These are phyloP conservation scores for Meiosimyza decipiens DNA, from an alignment of 2,888 invertebrate species.

Conservation along the genomic window DNA sequence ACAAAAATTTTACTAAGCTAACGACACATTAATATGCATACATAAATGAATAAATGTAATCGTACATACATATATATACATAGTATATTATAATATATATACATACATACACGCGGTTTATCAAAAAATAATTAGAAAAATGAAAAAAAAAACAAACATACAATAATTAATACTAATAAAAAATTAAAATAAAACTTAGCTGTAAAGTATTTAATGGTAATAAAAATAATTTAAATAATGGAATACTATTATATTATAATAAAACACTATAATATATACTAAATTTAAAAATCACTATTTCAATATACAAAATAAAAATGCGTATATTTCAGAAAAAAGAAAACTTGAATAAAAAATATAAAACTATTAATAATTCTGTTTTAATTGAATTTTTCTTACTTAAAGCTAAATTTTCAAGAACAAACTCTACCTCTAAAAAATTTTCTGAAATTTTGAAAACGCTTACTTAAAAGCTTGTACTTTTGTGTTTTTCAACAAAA, in stretches of 20 bases:
- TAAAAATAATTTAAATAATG: constrained; percentile 41
- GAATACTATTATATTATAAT: constrained; percentile 37
- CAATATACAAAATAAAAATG: constrained; percentile 36
- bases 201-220: no score
- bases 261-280: constrained; percentile 48
- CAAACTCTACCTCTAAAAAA: no score
- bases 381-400: no score
- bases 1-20: constrained; percentile 28
- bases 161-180: constrained; percentile 40
- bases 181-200: constrained; percentile 52
- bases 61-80: constrained; percentile 37
- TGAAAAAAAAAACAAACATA: constrained; percentile 44
- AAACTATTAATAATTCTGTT: constrained; percentile 16
- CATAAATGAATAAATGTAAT: constrained; percentile 35
- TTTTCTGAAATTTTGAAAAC: no score
- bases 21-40: constrained; percentile 44
- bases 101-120: constrained; percentile 34
- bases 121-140: constrained; percentile 16
- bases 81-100: constrained; percentile 38
- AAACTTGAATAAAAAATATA: constrained; percentile 33
- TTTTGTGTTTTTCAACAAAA: no score
- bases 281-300: constrained; percentile 46
- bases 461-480: no score
- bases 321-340: constrained; percentile 35
- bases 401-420: no score